Evolutionary conservation across 2,888 invertebrate genomes (phyloP).

Genomic region (Elysia crispata): DNA sequence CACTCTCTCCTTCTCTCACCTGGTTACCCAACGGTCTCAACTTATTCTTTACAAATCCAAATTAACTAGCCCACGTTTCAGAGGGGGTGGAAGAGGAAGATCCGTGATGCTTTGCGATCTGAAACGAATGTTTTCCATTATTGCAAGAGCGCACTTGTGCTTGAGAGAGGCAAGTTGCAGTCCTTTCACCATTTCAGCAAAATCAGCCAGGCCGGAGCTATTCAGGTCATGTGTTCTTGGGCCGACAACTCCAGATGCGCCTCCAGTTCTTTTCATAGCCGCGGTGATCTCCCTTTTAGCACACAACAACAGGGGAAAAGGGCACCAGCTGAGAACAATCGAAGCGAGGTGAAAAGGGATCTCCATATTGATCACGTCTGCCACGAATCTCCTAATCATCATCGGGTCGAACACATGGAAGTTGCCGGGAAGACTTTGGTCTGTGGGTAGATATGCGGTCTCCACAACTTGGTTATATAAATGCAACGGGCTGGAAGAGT

Average conservation of each 20-base stretch:
- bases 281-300: background rate
- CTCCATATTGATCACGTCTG: conserved; percentile 30
- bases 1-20: too few relatives aligned
- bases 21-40: too few relatives aligned
- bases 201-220: background rate
- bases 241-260: background rate
- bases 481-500: too few relatives aligned
- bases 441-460: too few relatives aligned
- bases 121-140: background rate
- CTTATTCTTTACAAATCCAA: background rate
- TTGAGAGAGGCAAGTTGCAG: conserved; percentile 31
- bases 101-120: background rate
- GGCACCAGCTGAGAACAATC: conserved; percentile 33
- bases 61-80: conserved; percentile 25
- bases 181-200: background rate
- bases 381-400: conserved; percentile 29
- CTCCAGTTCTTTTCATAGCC: conserved; percentile 10
- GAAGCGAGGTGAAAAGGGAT: background rate
- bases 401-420: too few relatives aligned
- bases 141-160: conserved; percentile 13
- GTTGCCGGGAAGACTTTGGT: too few relatives aligned
- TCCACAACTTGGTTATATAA: too few relatives aligned
- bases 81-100: conserved; percentile 32
- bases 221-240: too few relatives aligned
- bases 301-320: background rate